These are phyloP conservation scores for Oncorhynchus nerka DNA, from an alignment of 2,113 vertebrate species.

Conservation along the genomic window DNA sequence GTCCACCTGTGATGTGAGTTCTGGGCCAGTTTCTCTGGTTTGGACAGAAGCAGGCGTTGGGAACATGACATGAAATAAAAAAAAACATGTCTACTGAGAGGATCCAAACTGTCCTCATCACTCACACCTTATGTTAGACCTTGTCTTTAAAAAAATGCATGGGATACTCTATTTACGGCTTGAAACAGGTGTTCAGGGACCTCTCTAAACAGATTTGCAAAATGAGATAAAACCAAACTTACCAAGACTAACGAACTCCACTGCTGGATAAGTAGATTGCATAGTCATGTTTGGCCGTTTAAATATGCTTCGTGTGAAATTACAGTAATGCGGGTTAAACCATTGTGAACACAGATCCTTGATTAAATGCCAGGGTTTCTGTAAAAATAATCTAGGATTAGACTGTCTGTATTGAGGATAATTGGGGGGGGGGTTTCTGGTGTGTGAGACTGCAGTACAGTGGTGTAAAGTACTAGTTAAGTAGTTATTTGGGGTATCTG, in stretches of 20 bases:
- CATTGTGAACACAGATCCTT: neutral
- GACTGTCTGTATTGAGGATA: neutral
- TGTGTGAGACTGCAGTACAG: too few species aligned
- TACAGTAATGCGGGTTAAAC: neutral
- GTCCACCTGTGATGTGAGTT: neutral
- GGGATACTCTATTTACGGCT: conserved; percentile 4
- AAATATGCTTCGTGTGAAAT: neutral
- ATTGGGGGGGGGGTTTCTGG: neutral
- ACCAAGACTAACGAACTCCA: conserved; percentile 11
- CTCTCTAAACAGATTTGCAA: conserved; percentile 20
- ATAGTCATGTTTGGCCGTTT: neutral
- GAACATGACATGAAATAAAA: neutral
- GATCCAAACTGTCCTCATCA: neutral
- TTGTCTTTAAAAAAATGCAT: neutral
- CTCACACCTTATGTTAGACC: neutral
- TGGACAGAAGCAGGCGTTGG: neutral
- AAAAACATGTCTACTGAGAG: neutral
- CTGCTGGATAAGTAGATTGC: conserved; percentile 17
- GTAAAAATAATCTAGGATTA: neutral
- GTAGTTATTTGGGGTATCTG: too few species aligned
- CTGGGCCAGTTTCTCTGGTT: too few species aligned
- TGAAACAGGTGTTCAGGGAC: conserved; percentile 6
- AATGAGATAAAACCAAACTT: conserved; percentile 10
- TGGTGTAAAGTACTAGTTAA: too few species aligned
- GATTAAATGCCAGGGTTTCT: neutral